Evolutionary conservation across 2,797 vertebrate species (phyloP).

Genomic region (Oceanodroma leucorhoa): DNA sequence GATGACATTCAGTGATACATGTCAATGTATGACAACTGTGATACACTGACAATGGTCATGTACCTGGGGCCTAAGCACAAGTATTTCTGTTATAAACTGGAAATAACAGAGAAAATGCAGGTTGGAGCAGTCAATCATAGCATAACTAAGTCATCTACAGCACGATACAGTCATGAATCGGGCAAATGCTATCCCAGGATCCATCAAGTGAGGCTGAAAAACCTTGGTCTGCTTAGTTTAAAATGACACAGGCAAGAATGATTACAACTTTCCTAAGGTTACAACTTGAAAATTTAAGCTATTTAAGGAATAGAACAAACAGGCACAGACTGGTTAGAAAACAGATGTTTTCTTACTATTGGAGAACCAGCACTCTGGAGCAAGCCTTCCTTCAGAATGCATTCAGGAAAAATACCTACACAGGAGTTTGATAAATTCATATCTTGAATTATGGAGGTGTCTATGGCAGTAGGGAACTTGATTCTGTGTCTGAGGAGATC

Average conservation of each 20-base stretch:
- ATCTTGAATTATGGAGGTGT: not conserved
- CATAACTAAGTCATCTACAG: not conserved
- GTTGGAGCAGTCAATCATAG: not conserved
- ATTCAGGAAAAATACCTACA: not conserved
- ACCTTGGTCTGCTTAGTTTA: not conserved
- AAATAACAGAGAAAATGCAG: not conserved
- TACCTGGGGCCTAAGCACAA: not conserved
- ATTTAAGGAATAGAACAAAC: not conserved
- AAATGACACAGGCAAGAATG: not conserved
- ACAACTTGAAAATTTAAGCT: not conserved
- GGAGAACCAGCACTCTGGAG: not conserved
- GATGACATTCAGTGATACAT: not conserved
- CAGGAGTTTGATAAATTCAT: accelerated
- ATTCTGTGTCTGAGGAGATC: not conserved
- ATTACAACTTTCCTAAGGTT: not conserved
- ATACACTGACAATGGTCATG: not conserved
- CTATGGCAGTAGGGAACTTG: not conserved
- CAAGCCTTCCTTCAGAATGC: not conserved
- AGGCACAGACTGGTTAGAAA: not conserved
- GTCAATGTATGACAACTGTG: not conserved
- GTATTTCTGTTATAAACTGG: not conserved
- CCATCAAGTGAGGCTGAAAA: not conserved
- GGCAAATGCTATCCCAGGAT: not conserved
- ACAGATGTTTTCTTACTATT: not conserved
- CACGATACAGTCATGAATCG: not conserved